Conservation (phyloP, 1,140 invertebrate genomes). For the Bradynema listronoti region DNA sequence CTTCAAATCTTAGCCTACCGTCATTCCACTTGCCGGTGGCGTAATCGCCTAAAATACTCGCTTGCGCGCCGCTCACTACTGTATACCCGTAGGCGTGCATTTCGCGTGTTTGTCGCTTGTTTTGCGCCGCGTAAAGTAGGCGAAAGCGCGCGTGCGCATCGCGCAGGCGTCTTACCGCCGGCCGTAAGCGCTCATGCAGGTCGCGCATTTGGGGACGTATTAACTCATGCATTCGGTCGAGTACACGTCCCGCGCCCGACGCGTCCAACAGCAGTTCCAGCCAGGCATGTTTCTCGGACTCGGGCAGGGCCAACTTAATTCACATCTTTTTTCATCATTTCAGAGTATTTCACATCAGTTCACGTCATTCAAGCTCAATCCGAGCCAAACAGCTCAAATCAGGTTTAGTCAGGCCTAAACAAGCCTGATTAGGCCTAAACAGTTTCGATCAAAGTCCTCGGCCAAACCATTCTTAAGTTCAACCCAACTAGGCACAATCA, state of each 20-base stretch:
- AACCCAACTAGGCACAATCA: too few species aligned
- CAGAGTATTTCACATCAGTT: too few species aligned
- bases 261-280: slow-evolving; percentile 21
- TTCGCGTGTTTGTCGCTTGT: slow-evolving; percentile 7
- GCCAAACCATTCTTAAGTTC: too few species aligned
- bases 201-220: not conserved
- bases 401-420: too few species aligned
- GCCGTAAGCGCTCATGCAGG: slow-evolving; percentile 11
- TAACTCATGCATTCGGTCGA: slow-evolving; percentile 1
- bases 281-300: slow-evolving; percentile 17
- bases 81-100: slow-evolving; percentile 15
- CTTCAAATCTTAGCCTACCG: too few species aligned
- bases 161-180: slow-evolving; percentile 8
- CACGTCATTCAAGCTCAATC: too few species aligned
- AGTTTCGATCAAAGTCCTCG: too few species aligned
- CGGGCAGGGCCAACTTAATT: not conserved
- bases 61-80: slow-evolving; percentile 12
- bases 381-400: too few species aligned
- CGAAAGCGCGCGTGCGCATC: slow-evolving; percentile 15
- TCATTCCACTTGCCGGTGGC: too few species aligned
- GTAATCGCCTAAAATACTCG: not conserved
- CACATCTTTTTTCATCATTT: too few species aligned
- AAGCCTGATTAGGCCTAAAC: too few species aligned
- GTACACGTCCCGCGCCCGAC: slow-evolving; percentile 7
- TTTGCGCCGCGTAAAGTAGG: not conserved